Evolutionary conservation across 2,888 invertebrate genomes (phyloP), one percentile per base, ranked within the genome.

Genomic region (Xestia ashworthii): DNA sequence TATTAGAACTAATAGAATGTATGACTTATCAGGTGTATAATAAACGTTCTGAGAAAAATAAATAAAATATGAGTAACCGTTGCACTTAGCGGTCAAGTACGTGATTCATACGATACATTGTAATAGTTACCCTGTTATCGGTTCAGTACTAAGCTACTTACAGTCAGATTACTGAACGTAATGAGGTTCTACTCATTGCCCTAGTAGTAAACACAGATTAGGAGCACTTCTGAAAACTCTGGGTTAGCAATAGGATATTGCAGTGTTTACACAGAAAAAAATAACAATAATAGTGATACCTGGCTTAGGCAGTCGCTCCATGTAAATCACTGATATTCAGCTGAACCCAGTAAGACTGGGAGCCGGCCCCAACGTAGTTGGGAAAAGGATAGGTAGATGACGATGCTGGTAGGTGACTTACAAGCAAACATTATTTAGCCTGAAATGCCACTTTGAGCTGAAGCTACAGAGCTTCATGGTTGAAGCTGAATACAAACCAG

Each of bases 51-150:
- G 55, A 82, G 84, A 86, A 81, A 79, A 71, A 78, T 70, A 78
- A 71, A 77, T 71, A 80, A 65, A n/a, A 65, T 60, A 78, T 80
- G 77, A 84, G 53, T 87, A 78, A 83, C 74, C 25, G 73, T 77
- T 78, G 83, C 78, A 79, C 78, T 78, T 70, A 60, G 38, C 60
- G 60, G 71, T 82, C 74, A 77, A 77, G 69, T 73, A 78, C 55
- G 60, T 87, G 85, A 87, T 77, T 83, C 85, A 87, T 78, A 71
- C 66, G 71, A 77, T 75, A 74, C 74, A 75, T 69, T 73, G 71
- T 82, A 78, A 68, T 87, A 76, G 72, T 76, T 78, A 82, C 77
- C 74, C 55, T 74, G 69, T 82, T 85, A 85, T 86, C 81, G 75
- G 69, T 72, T 22, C 73, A 76, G 69, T 66, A 55, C 65, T 74